phyloP scores from a whole-genome alignment of 1,140 invertebrate species.

The Sycobia sp. region DNA sequence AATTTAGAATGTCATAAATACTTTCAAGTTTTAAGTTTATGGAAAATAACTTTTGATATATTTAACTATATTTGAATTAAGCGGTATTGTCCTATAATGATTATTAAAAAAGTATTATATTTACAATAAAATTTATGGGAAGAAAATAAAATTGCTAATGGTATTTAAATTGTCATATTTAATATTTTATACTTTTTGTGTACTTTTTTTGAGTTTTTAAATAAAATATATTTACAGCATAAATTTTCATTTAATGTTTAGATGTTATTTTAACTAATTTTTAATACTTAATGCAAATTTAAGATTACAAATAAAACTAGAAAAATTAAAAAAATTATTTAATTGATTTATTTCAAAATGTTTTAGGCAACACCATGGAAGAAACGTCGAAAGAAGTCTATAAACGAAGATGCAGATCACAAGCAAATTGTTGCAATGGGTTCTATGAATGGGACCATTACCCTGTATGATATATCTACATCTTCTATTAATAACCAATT shows the following conservation, averaged over 20 bases:
- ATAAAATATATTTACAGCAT: not conserved
- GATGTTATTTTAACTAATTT: not conserved
- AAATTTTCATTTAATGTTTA: not conserved
- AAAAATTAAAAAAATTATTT: conserved; percentile 1
- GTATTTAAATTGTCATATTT: too few species aligned
- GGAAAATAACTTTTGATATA: too few species aligned
- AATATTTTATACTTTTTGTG: too few species aligned
- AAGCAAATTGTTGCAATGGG: conserved; percentile 62
- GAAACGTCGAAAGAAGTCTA: conserved; percentile 58
- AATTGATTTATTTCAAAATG: not conserved
- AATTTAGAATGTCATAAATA: too few species aligned
- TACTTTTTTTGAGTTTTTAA: not conserved
- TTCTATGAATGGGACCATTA: conserved; percentile 59
- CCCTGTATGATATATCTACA: conserved; percentile 60
- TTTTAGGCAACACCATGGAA: conserved; percentile 50
- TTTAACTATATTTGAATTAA: too few species aligned
- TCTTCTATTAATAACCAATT: conserved; percentile 57
- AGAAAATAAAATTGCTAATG: too few species aligned
- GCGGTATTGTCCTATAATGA: too few species aligned
- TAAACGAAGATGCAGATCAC: conserved; percentile 47
- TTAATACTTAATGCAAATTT: not conserved
- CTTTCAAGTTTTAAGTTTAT: too few species aligned
- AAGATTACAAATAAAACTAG: not conserved
- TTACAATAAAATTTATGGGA: too few species aligned
- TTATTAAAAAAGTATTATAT: too few species aligned